Conservation (phyloP, 2,888 invertebrate species). For the Melanargia galathea region DNA sequence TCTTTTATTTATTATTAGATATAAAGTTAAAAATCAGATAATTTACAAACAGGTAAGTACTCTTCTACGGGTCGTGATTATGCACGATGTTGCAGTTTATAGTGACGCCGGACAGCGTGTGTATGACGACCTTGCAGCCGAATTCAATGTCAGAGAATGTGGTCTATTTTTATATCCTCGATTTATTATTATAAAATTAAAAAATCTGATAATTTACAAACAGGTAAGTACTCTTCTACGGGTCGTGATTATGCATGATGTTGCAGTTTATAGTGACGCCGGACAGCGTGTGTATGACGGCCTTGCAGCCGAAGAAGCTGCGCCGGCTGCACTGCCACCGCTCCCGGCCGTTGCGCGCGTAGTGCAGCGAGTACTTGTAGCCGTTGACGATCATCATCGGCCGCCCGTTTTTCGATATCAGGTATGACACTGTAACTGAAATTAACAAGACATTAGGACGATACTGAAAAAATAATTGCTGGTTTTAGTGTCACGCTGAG, state of each 20-base stretch:
- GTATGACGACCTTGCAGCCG: too few species aligned
- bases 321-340: conserved; percentile 65
- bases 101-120: too few species aligned
- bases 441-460: conserved; percentile 21
- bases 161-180: too few species aligned
- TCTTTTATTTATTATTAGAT: too few species aligned
- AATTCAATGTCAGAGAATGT: too few species aligned
- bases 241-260: conserved; percentile 54
- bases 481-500: background rate
- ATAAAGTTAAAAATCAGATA: too few species aligned
- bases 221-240: conserved; percentile 37
- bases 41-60: too few species aligned
- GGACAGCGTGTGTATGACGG: conserved; percentile 53
- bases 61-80: too few species aligned
- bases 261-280: conserved; percentile 50
- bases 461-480: background rate
- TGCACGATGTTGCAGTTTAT: too few species aligned
- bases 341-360: conserved; percentile 54
- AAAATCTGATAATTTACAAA: background rate
- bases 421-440: conserved; percentile 49
- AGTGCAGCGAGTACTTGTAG: conserved; percentile 60
- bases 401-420: conserved; percentile 53
- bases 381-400: conserved; percentile 58
- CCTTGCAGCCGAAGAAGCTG: conserved; percentile 64
- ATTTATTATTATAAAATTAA: background rate